Base-by-base conservation (phyloP, 2,888 invertebrate genomes). In the Trachelus stipa region DNA sequence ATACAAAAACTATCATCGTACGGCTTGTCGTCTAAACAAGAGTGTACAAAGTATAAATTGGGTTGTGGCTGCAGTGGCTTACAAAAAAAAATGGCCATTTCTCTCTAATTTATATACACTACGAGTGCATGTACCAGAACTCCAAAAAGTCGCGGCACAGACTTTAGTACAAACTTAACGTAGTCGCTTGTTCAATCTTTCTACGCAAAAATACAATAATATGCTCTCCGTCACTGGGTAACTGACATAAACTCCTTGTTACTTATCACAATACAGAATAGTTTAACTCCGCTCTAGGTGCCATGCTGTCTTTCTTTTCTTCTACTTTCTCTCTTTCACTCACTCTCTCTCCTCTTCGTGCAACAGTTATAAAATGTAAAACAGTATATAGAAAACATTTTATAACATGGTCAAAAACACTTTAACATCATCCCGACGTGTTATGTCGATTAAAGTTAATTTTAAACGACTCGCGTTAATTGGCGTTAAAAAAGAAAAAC, bases 31-130 rank as follows among this genome's bases (percentile, higher is more conserved):
- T 85, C 82, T 81, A 82, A 79, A 69, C 31, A 77, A 79, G 83
- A 80, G 85, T 85, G 82, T 87, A 87, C 85, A 87, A 87, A 87
- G 86, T 87, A 86, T 84, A 85, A 84, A 84, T 82, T 82, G 85
- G 77, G 56, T 77, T 68, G 73, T 6, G 40, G 40, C 15, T 40
- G 40, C 40, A 37, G 37, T 78, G 83, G 81, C 79, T 79, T 82
- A 80, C 76, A 77, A 78, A 81, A 82, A 69, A 83, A 80, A 83
- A 83, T 83, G 80, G 83, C 81, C 77, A 76, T 76, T 77, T 81
- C 73, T 74, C 69, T 80, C 81, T 40, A 85, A 84, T 81, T 83
- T 40, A 77, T 79, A 31, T 84, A 74, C 76, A 79, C 78, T 40
- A 40, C 40, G 15, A 40, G 40, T 40, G 40, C 68, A 69, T 34